Conservation (phyloP, 1,140 invertebrate genomes). For the Lepidotrigona ventralis region DNA sequence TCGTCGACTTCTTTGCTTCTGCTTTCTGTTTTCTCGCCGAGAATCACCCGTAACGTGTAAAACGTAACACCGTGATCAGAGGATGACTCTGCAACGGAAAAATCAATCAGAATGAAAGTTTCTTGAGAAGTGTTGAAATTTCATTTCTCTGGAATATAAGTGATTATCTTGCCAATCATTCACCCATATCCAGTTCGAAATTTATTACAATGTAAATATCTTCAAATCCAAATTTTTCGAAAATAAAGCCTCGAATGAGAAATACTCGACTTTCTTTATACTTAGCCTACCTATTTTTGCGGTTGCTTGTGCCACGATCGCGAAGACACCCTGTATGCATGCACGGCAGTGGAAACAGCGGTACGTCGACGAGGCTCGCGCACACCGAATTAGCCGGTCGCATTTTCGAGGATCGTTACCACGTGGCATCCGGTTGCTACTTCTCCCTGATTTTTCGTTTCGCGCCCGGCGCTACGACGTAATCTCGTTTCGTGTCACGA, state of each 20-base stretch:
- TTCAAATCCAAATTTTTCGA: no score
- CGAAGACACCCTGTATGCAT: neutral
- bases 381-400: constrained; percentile 23
- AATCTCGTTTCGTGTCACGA: constrained; percentile 53
- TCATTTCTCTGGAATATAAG: no score
- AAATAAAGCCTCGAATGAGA: no score
- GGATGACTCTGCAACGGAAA: no score
- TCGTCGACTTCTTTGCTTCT: neutral
- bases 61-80: no score
- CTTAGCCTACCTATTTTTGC: no score
- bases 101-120: no score
- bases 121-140: no score
- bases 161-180: no score
- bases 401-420: constrained; percentile 40
- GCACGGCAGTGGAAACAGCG: neutral
- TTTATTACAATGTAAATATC: no score
- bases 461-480: constrained; percentile 41
- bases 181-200: no score
- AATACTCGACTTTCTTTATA: no score
- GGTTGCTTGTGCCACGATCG: neutral
- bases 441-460: constrained; percentile 53
- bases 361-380: neutral
- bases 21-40: neutral
- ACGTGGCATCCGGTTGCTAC: constrained; percentile 4
- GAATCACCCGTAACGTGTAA: neutral